A percentile compares a stretch with the other conserved stretches of the same genome.
Conservation (phyloP, 2,888 invertebrate genomes). For the Leptinotarsa rubiginosa region DNA sequence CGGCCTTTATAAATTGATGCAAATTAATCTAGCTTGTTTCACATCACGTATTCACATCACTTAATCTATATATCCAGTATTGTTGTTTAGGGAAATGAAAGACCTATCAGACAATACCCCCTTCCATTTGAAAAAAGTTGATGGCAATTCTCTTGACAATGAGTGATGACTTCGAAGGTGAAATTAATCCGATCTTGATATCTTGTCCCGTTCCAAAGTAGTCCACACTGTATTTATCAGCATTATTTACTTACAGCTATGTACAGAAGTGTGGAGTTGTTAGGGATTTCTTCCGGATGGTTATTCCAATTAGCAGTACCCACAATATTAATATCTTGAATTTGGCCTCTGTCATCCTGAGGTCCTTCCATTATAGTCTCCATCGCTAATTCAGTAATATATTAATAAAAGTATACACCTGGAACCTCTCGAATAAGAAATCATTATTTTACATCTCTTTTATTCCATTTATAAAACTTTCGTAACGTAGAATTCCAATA, state of each 20-base stretch:
- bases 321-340: slow-evolving; percentile 54
- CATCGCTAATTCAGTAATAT: slow-evolving; percentile 50
- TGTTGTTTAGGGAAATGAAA: too few relatives aligned
- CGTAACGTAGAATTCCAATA: slow-evolving; percentile 15
- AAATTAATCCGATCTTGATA: too few relatives aligned
- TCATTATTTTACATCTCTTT: slow-evolving; percentile 2
- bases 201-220: too few relatives aligned
- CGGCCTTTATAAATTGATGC: too few relatives aligned
- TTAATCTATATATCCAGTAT: too few relatives aligned
- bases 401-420: slow-evolving; percentile 31
- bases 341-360: slow-evolving; percentile 52
- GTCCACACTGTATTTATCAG: too few relatives aligned
- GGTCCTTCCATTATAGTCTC: slow-evolving; percentile 57
- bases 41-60: too few relatives aligned
- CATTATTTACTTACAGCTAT: slow-evolving; percentile 59
- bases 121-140: too few relatives aligned
- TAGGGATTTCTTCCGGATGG: slow-evolving; percentile 46
- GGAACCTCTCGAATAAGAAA: slow-evolving; percentile 15
- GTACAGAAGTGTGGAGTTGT: slow-evolving; percentile 60
- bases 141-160: too few relatives aligned
- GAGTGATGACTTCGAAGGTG: too few relatives aligned
- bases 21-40: too few relatives aligned
- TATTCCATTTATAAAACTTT: slow-evolving; percentile 32
- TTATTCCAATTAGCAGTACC: slow-evolving; percentile 53
- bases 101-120: too few relatives aligned